A percentile compares a stretch with the other conserved stretches of the same genome.
These are phyloP conservation scores for Orestias chungarensis DNA, from an alignment of 2,797 vertebrate species.

Conservation along the genomic window DNA sequence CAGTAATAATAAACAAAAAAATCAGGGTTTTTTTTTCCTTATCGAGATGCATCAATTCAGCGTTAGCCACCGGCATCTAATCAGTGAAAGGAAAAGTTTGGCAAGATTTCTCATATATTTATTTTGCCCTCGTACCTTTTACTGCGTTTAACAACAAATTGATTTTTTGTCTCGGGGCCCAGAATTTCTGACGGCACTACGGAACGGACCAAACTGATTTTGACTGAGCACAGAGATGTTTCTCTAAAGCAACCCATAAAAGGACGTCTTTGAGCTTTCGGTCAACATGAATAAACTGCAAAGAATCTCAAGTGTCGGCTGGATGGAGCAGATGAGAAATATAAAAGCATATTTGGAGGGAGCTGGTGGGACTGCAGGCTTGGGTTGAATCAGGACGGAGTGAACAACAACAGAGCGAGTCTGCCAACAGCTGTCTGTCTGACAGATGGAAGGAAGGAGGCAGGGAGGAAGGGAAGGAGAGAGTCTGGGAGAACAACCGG, in stretches of 20 bases:
- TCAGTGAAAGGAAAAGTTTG: too few species aligned
- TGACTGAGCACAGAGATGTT: constrained; percentile 47
- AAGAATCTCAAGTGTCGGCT: constrained; percentile 25
- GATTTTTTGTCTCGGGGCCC: too few species aligned
- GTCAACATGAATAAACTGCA: constrained; percentile 15
- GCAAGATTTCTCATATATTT: too few species aligned
- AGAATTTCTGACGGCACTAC: too few species aligned
- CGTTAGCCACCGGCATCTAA: too few species aligned
- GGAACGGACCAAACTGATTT: constrained; percentile 52
- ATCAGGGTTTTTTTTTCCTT: too few species aligned
- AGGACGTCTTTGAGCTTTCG: constrained; percentile 37
- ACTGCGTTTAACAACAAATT: too few species aligned
- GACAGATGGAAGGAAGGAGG: constrained; percentile 55
- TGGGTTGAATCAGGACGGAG: constrained; percentile 41
- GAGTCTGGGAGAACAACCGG: constrained; percentile 49
- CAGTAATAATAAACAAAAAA: too few species aligned
- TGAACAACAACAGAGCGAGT: constrained; percentile 45
- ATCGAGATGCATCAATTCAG: too few species aligned
- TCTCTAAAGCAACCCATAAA: constrained; percentile 46
- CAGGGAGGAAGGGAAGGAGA: constrained; percentile 38
- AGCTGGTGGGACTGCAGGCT: constrained; percentile 41
- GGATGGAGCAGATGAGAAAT: constrained; percentile 14
- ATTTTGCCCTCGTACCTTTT: too few species aligned
- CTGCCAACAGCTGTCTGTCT: constrained; percentile 58
- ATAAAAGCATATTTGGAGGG: constrained; percentile 60